Evolutionary conservation across 2,888 invertebrate genomes (phyloP), one percentile per base, ranked within the genome.

Genomic region (Pristionchus mayeri): DNA sequence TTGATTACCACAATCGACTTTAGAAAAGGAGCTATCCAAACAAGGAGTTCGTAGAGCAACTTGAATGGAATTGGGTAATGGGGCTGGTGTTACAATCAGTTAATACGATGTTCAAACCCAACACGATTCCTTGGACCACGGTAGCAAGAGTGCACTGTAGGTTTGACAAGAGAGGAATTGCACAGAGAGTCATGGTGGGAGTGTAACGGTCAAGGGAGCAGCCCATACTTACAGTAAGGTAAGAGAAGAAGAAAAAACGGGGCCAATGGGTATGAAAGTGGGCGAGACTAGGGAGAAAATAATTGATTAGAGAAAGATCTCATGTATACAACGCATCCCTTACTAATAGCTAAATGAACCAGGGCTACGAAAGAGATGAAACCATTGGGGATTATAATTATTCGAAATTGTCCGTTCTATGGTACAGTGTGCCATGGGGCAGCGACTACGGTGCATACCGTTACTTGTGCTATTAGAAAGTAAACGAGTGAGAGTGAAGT

Each of bases 1-100:
- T 16, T 30, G 34, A 63, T 63, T 63, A 63, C 63, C 30, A 63
- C 63, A 63, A 63, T 63, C 34, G 63, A 34, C 30, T 18, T 63
- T 11, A 63, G 63, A 63, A 63, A 1, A n/a, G 57, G 60, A 24
- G 27, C 9, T 27, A 67, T 30, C 67, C 67, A n/a, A n/a, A 40
- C 67, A 67, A 37, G 40, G 9, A 27, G 21, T 37, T 67, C 67
- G 7, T 44, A 67, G 67, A 67, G 67, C 37, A 67, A 67, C 34
- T 37, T 40, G 40, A 37, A 37, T 16, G n/a, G 54, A 54, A 4
- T 9, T 13, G 54, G 54, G 21, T n/a, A 54, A n/a, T 13, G 54
- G 54, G 54, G 54, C 34, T n/a, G 34, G 67, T 67, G 67, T 34
- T 67, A 67, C 67, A 67, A 67, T 67, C 40, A n/a, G 37, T 67